These are phyloP conservation scores for Tetragnatha montana DNA, from an alignment of 2,888 invertebrate species.

Conservation along the genomic window DNA sequence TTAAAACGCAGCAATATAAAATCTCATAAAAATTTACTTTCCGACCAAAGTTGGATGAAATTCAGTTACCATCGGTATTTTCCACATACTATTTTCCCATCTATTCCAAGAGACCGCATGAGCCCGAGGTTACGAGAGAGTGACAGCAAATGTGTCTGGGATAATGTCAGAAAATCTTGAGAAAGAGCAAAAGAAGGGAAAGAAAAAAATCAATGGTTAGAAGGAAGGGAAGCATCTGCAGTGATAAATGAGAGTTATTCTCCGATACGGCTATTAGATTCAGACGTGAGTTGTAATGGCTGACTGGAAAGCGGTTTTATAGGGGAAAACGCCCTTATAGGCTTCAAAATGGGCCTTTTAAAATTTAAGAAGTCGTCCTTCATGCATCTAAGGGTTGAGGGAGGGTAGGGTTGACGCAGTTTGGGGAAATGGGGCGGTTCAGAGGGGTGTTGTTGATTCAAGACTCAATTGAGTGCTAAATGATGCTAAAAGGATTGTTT, in stretches of 20 bases:
- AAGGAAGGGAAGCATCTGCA: not conserved
- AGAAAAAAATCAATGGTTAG: not conserved
- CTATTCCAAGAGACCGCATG: not conserved
- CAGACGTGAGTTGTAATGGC: not conserved
- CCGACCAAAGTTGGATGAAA: too few species aligned
- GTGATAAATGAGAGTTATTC: not conserved
- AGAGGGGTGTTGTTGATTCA: too few species aligned
- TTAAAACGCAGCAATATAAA: too few species aligned
- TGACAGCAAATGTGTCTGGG: not conserved
- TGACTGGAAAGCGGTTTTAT: not conserved
- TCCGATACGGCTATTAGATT: slow-evolving; percentile 1
- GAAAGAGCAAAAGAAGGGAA: not conserved
- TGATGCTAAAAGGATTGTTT: too few species aligned
- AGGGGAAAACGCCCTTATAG: not conserved
- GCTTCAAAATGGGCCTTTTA: not conserved
- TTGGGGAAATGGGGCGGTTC: too few species aligned
- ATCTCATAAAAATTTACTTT: too few species aligned
- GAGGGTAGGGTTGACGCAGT: too few species aligned
- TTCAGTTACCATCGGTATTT: too few species aligned
- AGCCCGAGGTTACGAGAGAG: not conserved
- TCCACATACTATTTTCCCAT: too few species aligned
- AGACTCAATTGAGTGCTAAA: too few species aligned
- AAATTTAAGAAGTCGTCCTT: not conserved
- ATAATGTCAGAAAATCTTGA: not conserved
- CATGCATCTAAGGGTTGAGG: not conserved